Base-by-base conservation (phyloP, 2,797 vertebrate species). In the Pseudochirops corinnae region DNA sequence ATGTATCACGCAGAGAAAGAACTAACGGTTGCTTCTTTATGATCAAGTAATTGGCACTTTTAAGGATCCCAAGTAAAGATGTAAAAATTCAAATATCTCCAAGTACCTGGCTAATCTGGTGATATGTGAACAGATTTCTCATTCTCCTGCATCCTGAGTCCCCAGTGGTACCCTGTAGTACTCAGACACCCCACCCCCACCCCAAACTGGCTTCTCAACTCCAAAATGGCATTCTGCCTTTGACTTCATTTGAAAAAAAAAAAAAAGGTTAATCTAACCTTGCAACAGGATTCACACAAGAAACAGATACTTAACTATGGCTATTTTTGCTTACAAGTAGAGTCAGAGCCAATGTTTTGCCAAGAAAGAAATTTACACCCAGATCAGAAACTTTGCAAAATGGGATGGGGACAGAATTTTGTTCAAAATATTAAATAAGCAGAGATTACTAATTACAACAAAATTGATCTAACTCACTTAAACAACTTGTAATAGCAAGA, bases 181-280 rank as follows among this genome's bases (percentile, higher is more conserved):
- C 18, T 82, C 67, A 82, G 67, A 82, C n/a, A n/a, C 0, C 7
- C 21, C 9, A 12, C 6, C 67, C 7, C 67, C 21, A 1, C 18
- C 18, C 67, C n/a, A 21, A n/a, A n/a, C 14, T n/a, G 29, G 28
- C 12, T 46, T 46, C 18, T 82, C 39, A 82, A 18, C 26, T 50
- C 74, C 46, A 26, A 87, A 87, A 2, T 46, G 39, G 90, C 12
- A 29, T 21, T 33, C 74, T 1, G 94, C 33, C 14, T 90, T 10
- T 56, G 96, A 56, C 60, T 39, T 74, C 90, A 56, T 56, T 46
- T 24, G n/a, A 0, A n/a, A 67, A 82, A 93, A 94, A 16, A 92
- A 93, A 16, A 92, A 93, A 56, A 55, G 18, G 91, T 82, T 55
- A 94, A 92, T 92, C n/a, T 90, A 96, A 94, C 7, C 90, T 94